These are phyloP conservation scores for Entomobrya proxima DNA, from an alignment of 2,888 invertebrate genomes.

Conservation along the genomic window DNA sequence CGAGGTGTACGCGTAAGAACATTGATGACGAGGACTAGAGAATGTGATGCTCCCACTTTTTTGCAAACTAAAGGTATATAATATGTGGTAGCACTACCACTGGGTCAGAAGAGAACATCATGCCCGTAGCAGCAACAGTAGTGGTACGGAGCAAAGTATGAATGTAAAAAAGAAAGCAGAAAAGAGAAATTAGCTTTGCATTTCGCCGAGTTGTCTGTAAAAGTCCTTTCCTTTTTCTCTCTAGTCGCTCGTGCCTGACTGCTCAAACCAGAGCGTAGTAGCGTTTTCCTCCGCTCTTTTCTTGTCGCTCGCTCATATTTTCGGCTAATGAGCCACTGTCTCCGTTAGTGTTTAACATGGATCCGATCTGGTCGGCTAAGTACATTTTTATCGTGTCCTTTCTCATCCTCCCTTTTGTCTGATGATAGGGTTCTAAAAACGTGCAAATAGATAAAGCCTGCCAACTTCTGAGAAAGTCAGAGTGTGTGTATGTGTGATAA, in stretches of 20 bases:
- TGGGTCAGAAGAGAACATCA: not conserved
- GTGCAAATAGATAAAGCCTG: conserved; percentile 30
- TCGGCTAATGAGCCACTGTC: conserved; percentile 56
- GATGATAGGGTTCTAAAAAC: not conserved
- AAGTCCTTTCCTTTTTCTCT: conserved; percentile 30
- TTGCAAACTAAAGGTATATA: not conserved
- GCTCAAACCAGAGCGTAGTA: conserved; percentile 13
- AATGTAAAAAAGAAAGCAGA: conserved; percentile 19
- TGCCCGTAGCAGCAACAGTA: not conserved
- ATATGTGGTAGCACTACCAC: not conserved
- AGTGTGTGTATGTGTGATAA: conserved; percentile 5
- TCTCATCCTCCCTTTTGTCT: conserved; percentile 18
- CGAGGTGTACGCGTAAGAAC: conserved; percentile 1
- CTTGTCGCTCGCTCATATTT: conserved; percentile 46
- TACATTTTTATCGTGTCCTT: conserved; percentile 42
- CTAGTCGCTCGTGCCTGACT: conserved; percentile 49
- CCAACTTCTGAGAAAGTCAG: not conserved
- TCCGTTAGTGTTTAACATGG: conserved; percentile 56
- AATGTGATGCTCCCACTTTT: not conserved
- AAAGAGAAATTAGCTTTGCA: conserved; percentile 51
- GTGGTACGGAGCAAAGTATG: not conserved
- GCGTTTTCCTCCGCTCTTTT: conserved; percentile 39
- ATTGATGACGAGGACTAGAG: not conserved
- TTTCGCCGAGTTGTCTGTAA: conserved; percentile 24
- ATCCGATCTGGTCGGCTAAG: conserved; percentile 48